Conservation (phyloP, 2,113 vertebrate species). For the Accipiter cooperii region DNA sequence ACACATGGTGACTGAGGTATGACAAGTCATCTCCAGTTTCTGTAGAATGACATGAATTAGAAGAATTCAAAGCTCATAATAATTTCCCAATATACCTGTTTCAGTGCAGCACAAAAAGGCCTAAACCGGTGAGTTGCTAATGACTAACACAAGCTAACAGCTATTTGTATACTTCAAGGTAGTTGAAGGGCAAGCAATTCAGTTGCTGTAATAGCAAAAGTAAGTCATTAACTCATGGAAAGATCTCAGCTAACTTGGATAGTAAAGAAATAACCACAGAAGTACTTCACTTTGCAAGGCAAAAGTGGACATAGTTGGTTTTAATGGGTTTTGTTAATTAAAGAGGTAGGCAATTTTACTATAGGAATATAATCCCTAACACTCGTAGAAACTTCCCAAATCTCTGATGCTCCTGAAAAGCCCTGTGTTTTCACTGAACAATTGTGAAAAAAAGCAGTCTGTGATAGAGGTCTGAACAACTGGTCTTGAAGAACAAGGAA, state of each 20-base stretch:
- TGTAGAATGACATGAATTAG: neutral
- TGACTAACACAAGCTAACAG: neutral
- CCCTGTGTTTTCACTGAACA: neutral
- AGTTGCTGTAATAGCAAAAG: neutral
- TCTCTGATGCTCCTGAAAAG: neutral
- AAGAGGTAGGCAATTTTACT: neutral
- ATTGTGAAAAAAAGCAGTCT: neutral
- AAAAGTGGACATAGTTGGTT: neutral
- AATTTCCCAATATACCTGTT: neutral
- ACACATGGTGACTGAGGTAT: neutral
- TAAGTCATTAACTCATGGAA: conserved; percentile 41
- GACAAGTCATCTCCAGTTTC: neutral
- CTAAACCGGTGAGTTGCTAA: neutral
- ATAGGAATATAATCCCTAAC: neutral
- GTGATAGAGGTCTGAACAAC: neutral
- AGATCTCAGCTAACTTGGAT: neutral
- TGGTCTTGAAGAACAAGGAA: neutral
- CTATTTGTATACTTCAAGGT: conserved; percentile 8
- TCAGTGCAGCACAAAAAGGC: neutral
- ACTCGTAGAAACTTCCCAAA: neutral
- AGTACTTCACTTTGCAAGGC: neutral
- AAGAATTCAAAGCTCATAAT: neutral
- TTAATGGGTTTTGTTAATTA: neutral
- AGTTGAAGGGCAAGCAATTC: conserved; percentile 19
- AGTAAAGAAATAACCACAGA: neutral